These are phyloP conservation scores for Battus philenor DNA, from an alignment of 1,140 invertebrate genomes.

Conservation along the genomic window DNA sequence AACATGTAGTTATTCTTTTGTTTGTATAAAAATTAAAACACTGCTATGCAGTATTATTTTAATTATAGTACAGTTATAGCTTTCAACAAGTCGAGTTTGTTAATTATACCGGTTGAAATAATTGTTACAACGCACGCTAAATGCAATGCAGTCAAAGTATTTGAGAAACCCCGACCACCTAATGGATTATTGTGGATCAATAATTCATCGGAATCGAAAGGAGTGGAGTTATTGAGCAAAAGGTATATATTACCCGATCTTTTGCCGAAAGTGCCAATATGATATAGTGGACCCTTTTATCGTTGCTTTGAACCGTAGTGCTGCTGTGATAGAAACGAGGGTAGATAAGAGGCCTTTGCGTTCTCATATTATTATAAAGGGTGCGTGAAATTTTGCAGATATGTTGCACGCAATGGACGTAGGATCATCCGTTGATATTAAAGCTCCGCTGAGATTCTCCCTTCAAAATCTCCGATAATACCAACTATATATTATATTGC, in stretches of 20 bases:
- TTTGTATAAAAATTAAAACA: too few relatives aligned
- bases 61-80: too few relatives aligned
- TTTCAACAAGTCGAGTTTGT: too few relatives aligned
- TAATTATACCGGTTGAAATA: too few relatives aligned
- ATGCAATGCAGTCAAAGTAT: not conserved
- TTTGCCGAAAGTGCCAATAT: slow-evolving; percentile 61
- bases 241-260: slow-evolving; percentile 54
- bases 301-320: slow-evolving; percentile 34
- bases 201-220: slow-evolving; percentile 18
- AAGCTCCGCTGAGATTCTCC: slow-evolving; percentile 25
- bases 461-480: too few relatives aligned
- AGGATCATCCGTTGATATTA: slow-evolving; percentile 56
- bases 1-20: too few relatives aligned
- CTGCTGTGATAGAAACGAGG: slow-evolving; percentile 44
- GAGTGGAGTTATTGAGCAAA: slow-evolving; percentile 48
- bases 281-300: slow-evolving; percentile 65
- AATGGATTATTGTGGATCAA: slow-evolving; percentile 15
- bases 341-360: slow-evolving; percentile 53
- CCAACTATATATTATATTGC: too few relatives aligned
- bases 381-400: slow-evolving; percentile 67
- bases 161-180: not conserved
- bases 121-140: too few relatives aligned
- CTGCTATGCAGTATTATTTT: too few relatives aligned
- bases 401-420: slow-evolving; percentile 40
- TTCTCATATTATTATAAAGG: slow-evolving; percentile 59